These are phyloP conservation scores for Lateolabrax maculatus DNA, from an alignment of 2,797 vertebrate genomes.

Conservation along the genomic window DNA sequence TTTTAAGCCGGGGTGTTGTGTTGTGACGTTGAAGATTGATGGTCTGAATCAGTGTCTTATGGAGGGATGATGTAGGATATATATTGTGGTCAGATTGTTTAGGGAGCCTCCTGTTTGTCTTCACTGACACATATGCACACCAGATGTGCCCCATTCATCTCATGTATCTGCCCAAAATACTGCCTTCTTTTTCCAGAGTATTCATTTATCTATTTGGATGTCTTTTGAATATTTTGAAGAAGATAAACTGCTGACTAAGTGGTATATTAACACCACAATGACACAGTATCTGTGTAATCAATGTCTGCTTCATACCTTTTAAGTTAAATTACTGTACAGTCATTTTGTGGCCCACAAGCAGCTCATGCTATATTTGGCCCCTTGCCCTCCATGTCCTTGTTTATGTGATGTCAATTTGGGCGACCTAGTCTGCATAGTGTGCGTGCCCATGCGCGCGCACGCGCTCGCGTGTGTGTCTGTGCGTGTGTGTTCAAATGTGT, in stretches of 20 bases:
- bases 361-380: neutral
- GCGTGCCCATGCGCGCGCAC: no score
- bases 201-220: neutral
- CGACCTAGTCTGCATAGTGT: neutral
- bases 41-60: neutral
- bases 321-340: neutral
- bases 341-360: slow-evolving; percentile 2
- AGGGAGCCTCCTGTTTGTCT: slow-evolving; percentile 19
- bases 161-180: slow-evolving; percentile 22
- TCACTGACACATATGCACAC: slow-evolving; percentile 28
- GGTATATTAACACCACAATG: neutral
- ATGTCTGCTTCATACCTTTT: neutral
- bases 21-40: slow-evolving; percentile 53
- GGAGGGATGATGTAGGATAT: neutral
- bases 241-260: neutral
- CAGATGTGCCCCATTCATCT: slow-evolving; percentile 48
- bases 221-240: neutral
- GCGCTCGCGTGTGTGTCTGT: slow-evolving; percentile 9
- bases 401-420: slow-evolving; percentile 9
- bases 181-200: neutral
- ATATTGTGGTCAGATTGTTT: slow-evolving; percentile 25
- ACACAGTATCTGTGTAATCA: slow-evolving; percentile 11
- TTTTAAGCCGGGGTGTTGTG: slow-evolving; percentile 40
- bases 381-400: neutral
- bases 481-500: slow-evolving; percentile 6